Evolutionary conservation across 1,140 invertebrate species (phyloP).

Genomic region (Pseudoatta argentina): DNA sequence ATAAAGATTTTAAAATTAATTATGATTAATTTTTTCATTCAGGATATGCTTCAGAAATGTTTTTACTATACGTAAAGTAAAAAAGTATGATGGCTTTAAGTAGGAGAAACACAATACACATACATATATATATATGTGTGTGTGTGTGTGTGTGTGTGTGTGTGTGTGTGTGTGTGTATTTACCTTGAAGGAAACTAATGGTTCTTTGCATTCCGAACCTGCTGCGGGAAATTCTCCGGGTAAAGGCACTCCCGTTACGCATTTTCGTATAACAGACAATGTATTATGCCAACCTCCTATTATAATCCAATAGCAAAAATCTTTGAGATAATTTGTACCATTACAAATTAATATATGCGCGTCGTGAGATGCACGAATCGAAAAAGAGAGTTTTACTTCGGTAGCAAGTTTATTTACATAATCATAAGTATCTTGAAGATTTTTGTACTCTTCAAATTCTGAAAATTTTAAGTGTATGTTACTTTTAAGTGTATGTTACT

Average conservation of each 20-base stretch:
- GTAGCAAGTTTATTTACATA: not conserved
- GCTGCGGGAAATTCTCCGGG: rapidly evolving
- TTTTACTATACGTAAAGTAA: not conserved
- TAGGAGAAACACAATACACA: not conserved
- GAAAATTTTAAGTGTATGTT: not conserved
- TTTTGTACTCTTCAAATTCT: slow-evolving; percentile 3
- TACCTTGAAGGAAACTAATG: not conserved
- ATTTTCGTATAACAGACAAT: slow-evolving; percentile 60
- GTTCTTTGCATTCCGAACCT: not conserved
- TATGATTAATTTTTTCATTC: not conserved
- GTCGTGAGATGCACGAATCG: slow-evolving; percentile 47
- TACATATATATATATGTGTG: too few species aligned
- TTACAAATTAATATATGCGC: slow-evolving; percentile 65
- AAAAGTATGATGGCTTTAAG: not conserved
- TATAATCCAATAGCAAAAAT: slow-evolving; percentile 71
- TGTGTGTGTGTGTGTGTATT: not conserved
- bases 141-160: too few species aligned
- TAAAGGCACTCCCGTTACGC: slow-evolving; percentile 43
- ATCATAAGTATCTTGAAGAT: not conserved
- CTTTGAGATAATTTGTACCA: not conserved
- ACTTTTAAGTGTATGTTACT: not conserved
- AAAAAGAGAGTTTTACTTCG: slow-evolving; percentile 48
- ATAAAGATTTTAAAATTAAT: not conserved
- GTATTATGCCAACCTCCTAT: slow-evolving; percentile 70
- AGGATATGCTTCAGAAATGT: not conserved